Evolutionary conservation across 92 coral and sea anemone genomes (phyloP).

Genomic region (Zoanthus solanderi): DNA sequence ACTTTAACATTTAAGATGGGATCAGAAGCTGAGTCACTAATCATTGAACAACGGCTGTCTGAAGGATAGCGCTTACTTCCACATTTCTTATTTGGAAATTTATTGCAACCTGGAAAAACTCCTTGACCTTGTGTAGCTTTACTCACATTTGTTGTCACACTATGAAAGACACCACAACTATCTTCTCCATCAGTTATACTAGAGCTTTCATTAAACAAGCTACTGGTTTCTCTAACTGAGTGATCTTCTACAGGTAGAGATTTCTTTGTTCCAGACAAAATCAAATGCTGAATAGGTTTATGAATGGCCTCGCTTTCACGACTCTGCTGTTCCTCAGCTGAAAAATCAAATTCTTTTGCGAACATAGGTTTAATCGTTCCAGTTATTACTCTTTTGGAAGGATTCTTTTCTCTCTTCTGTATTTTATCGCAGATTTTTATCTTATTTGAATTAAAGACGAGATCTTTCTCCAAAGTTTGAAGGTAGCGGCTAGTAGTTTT

Average conservation of each 20-base stretch:
- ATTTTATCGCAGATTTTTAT: slow-evolving; percentile 4
- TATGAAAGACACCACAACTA: neutral
- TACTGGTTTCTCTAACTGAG: slow-evolving; percentile 11
- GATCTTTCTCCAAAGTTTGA: neutral
- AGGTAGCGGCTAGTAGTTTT: slow-evolving; percentile 11
- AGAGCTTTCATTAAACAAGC: slow-evolving; percentile 5
- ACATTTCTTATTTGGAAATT: neutral
- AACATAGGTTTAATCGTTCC: neutral
- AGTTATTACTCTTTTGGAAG: neutral
- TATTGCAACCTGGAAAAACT: neutral
- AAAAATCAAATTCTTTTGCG: slow-evolving; percentile 17
- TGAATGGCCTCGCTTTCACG: neutral
- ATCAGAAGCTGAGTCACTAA: slow-evolving; percentile 53
- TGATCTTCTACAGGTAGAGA: neutral
- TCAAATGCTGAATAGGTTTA: slow-evolving; percentile 26
- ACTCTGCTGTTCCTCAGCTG: neutral
- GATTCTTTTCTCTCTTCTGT: slow-evolving; percentile 1
- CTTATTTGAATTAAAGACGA: neutral
- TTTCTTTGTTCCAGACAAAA: neutral
- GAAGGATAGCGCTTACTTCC: neutral
- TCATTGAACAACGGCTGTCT: slow-evolving; percentile 72
- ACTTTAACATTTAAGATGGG: neutral
- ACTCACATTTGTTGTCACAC: neutral
- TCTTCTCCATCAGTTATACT: slow-evolving; percentile 9
- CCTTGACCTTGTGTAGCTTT: neutral